Evolutionary conservation across 2,113 vertebrate genomes (phyloP), one percentile per base, ranked within the genome.

Genomic region (Castor canadensis): DNA sequence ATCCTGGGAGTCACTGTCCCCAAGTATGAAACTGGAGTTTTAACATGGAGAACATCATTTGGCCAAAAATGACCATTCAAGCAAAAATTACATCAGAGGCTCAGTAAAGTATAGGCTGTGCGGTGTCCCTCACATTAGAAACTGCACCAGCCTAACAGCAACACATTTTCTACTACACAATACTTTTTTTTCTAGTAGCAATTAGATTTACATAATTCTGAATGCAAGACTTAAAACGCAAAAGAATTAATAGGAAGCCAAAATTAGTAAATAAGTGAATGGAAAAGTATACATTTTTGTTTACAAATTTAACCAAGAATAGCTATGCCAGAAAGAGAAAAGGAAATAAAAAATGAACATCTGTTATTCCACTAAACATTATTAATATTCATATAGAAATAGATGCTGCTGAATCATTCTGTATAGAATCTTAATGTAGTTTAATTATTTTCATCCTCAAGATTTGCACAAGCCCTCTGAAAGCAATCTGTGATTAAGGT

Each of bases 401-500:
- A 96, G 84, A 95, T 89, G 87, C 26, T 95, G 93, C 98, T 98
- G 97, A 98, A 96, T 89, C 97, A 97, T 95, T 98, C 95, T 96
- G 93, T 91, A 95, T 90, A 62, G 96, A 98, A 97, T 97, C 96
- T 95, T 97, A 98, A 92, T 96, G 90, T 30, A 91, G 62, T 95
- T 97, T 97, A 98, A 98, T 96, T 97, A 95, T 96, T 97, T 97
- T 98, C 97, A 84, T 96, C 96, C 89, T 95, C 84, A 91, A 92
- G 79, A 95, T 95, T 95, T 97, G 89, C 83, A 96, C 75, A 95
- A 97, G 91, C 67, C 94, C 32, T 83, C 96, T 95, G 86, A 93
- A 97, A 97, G 86, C 88, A 97, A 90, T 32, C 93, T 91, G 87
- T 97, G 97, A 98, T 98, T 98, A 98, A 97, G 97, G 95, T 84